Base-by-base conservation (phyloP, 1,140 invertebrate species). In the Drosophila littoralis region DNA sequence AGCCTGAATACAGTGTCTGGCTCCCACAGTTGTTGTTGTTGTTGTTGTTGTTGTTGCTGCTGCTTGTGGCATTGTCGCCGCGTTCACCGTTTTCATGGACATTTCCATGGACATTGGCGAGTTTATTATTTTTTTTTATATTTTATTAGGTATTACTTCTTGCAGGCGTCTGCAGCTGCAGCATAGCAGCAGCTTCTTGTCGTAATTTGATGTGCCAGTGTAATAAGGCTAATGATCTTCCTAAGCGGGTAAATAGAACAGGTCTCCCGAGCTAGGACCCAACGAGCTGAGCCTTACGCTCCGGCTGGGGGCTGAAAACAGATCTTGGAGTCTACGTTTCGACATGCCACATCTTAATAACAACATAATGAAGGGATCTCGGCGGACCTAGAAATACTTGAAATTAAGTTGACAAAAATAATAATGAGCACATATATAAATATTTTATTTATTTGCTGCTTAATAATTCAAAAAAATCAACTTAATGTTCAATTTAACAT, bases 151-250 rank as follows among this genome's bases (percentile, higher is more conserved):
- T 76, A 45, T 54, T 57, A 17, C 43, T 59, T 43, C 22, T 51
- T 22, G 58, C 69, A 42, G 64, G 45, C 60, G 38, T 57, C 65
- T 57, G 65, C 63, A 65, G 66, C 65, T 71, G 77, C 72, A 58
- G 54, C 67, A 66, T 22, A 50, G 22, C 22, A 28, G 4, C 22
- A 28, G 22, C 22, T 28, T 28, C 22, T 28, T 28, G 4, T 73
- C 63, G 83, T 85, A 83, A 83, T 84, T 76, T 69, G 81, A 83
- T 84, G 77, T 83, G 77, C 46, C 81, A 73, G 72, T 84, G 72
- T 85, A 83, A 83, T 80, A 74, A 81, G 81, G 68, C 77, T 83
- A 83, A 83, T 81, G 68, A 81, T 73, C 65, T 69, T 40, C 65
- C 48, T 55, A 61, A 54, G 55, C 71, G 57, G 50, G 50, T 61